Evolutionary conservation across 2,888 invertebrate species (phyloP).

Genomic region (Hypena proboscidalis): DNA sequence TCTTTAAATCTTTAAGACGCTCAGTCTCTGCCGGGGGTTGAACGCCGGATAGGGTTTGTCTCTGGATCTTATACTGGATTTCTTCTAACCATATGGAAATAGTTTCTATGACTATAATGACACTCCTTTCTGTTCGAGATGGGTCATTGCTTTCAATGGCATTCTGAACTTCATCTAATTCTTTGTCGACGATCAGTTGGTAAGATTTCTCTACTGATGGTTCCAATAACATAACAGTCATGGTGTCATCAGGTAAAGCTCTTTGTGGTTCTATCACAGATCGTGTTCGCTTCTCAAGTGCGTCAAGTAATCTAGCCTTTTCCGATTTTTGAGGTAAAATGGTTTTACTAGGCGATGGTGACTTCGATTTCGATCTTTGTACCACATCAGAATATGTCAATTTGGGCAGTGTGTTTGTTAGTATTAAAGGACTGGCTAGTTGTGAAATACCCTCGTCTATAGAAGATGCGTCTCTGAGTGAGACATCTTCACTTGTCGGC

Average conservation of each 20-base stretch:
- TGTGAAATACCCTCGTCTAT: constrained; percentile 81
- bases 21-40: constrained; percentile 59
- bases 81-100: constrained; percentile 94
- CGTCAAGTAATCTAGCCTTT: constrained; percentile 66
- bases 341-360: constrained; percentile 76
- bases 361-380: constrained; percentile 79
- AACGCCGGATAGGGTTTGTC: constrained; percentile 57
- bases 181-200: constrained; percentile 84
- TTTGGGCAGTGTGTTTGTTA: constrained; percentile 52
- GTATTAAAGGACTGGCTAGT: constrained; percentile 59
- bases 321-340: constrained; percentile 60
- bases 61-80: constrained; percentile 91
- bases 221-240: constrained; percentile 69
- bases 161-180: constrained; percentile 83
- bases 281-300: constrained; percentile 72
- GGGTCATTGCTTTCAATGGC: constrained; percentile 86
- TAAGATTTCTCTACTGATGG: constrained; percentile 77
- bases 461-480: constrained; percentile 71
- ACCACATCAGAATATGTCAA: constrained; percentile 80
- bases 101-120: constrained; percentile 91
- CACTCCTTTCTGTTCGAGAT: constrained; percentile 87
- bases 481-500: constrained; percentile 76
- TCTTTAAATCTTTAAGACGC: constrained; percentile 73
- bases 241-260: constrained; percentile 55
- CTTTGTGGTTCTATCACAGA: constrained; percentile 58